Conservation (phyloP, 2,113 vertebrate species). For the Craseonycteris thonglongyai region DNA sequence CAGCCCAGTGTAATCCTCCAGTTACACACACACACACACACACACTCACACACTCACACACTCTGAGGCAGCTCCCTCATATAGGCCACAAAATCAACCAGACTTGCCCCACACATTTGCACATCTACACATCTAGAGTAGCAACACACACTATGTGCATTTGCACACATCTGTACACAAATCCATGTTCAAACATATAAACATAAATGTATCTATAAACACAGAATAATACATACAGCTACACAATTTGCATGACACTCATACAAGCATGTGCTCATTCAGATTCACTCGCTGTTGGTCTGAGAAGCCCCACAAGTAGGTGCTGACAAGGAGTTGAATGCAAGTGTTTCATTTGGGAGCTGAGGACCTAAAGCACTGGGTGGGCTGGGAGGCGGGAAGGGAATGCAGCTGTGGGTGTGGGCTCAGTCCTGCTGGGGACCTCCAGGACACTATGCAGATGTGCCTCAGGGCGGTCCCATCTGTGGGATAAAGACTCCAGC, state of each 20-base stretch:
- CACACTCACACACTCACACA: too few relatives aligned
- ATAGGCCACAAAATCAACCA: neutral
- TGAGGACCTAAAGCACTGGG: neutral
- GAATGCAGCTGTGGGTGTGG: accelerated
- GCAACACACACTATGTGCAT: neutral
- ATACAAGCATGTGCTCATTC: accelerated
- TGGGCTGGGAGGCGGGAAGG: neutral
- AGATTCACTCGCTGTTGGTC: neutral
- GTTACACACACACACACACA: neutral
- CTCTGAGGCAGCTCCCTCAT: neutral
- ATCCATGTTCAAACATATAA: accelerated
- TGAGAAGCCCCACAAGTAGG: neutral
- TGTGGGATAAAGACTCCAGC: neutral
- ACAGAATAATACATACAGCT: accelerated
- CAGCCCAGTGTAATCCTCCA: neutral
- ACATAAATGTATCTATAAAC: neutral
- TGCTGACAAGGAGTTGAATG: neutral
- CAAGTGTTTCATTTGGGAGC: neutral
- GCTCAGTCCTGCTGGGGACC: neutral
- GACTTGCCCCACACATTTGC: neutral
- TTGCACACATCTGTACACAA: neutral
- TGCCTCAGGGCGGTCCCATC: neutral
- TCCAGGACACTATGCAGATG: accelerated
- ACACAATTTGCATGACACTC: accelerated
- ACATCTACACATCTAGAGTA: neutral